Base-by-base conservation (phyloP, 2,797 vertebrate genomes). In the Phoxinus dragarum region DNA sequence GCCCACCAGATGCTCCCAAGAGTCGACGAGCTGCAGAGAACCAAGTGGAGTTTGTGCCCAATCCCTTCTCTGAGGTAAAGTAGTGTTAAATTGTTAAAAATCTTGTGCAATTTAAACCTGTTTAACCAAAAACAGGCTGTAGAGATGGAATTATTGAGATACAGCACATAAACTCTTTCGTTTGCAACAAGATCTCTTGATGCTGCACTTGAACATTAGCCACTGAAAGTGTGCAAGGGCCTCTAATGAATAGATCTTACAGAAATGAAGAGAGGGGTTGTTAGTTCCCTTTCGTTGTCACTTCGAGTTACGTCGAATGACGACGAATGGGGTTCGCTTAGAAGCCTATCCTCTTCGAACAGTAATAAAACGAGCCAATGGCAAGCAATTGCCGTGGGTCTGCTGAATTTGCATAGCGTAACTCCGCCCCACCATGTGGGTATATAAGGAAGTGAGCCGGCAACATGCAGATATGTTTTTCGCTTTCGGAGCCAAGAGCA, bases 11-110 rank as follows among this genome's bases (percentile, higher is more conserved):
- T 67, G 94, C 91, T 0, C 92, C 97, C 54, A 99, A 99, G 94
- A 97, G 95, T 19, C 97, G 98, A 0, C 95, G 98, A 71, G 97
- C 98, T 31, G 97, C 97, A 2, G 97, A 98, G 87, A 95, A 98
- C 92, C 95, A 97, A 79, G 93, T 96, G 17, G 97, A 98, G 86
- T 91, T 95, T 72, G 92, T 91, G 0, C 93, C 93, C 0, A 96
- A 95, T 92, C 91, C 94, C 0, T 96, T 97, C 76, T 93, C 94
- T 83, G 94, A 97, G 88, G 95, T 98, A 89, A 94, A 86, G 72
- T 34, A 64, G 44, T 72, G 27, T 16, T 61, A 2, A 21, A 72
- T 6, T 27, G 1, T 85, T 59, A n/a, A 5, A 47, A 19, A 10
- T 73, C 14, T n/a, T 40, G 31, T 54, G 19, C 21, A 40, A 0